These are phyloP conservation scores for Colossoma macropomum DNA, from an alignment of 2,113 vertebrate genomes.

Conservation along the genomic window DNA sequence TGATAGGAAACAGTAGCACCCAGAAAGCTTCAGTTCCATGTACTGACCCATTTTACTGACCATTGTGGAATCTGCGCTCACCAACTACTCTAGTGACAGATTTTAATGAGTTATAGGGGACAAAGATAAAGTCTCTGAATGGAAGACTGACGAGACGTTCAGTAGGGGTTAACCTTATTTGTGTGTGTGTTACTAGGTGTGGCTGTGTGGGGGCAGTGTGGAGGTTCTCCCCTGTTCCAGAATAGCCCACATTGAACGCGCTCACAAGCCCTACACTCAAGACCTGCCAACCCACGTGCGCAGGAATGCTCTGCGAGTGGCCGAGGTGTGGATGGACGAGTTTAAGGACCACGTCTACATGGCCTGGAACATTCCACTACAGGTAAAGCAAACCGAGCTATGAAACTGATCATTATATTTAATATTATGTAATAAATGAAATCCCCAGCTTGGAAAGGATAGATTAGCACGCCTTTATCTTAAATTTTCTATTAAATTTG, in stretches of 20 bases:
- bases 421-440: too few species aligned
- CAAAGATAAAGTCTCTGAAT: too few species aligned
- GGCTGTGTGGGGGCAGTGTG: slow-evolving; percentile 96
- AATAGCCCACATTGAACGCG: slow-evolving; percentile 93
- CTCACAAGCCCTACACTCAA: slow-evolving; percentile 94
- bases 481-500: too few species aligned
- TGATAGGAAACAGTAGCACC: too few species aligned
- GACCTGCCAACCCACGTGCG: slow-evolving; percentile 92
- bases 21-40: too few species aligned
- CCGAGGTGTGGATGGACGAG: slow-evolving; percentile 98
- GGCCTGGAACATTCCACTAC: slow-evolving; percentile 96
- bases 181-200: slow-evolving; percentile 79
- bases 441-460: too few species aligned
- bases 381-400: slow-evolving; percentile 68
- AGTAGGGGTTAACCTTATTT: background rate
- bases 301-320: slow-evolving; percentile 89
- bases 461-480: too few species aligned
- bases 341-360: slow-evolving; percentile 96
- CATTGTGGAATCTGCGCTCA: too few species aligned
- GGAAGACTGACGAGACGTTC: background rate
- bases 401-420: background rate
- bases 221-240: slow-evolving; percentile 95
- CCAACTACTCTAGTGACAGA: too few species aligned
- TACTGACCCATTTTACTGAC: too few species aligned
- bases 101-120: too few species aligned